Percentiles rank a stretch among this genome's conserved stretches.
Conservation (phyloP, 2,888 invertebrate genomes). For the Therioaphis trifolii region DNA sequence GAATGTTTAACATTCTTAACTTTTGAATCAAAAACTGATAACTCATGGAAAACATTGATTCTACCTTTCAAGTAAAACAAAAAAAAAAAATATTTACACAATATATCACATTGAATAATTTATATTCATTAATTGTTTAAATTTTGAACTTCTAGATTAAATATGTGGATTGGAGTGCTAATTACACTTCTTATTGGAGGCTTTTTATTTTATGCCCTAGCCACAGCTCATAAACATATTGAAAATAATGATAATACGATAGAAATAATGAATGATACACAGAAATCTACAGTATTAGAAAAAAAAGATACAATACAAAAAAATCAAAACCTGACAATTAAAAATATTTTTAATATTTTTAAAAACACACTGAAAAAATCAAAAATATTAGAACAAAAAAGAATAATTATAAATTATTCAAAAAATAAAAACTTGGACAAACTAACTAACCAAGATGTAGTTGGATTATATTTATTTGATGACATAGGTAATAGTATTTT, state of each 20-base stretch:
- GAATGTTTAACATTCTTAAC: conserved; percentile 87
- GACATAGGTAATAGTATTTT: conserved; percentile 80
- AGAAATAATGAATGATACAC: not conserved
- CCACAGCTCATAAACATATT: conserved; percentile 71
- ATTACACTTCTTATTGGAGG: conserved; percentile 77
- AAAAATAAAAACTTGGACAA: conserved; percentile 37
- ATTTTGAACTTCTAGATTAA: conserved; percentile 73
- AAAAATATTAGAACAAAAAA: conserved; percentile 28
- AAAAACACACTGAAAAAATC: conserved; percentile 34
- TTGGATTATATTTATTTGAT: conserved; percentile 78
- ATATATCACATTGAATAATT: not conserved
- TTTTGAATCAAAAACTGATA: conserved; percentile 82
- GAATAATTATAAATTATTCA: not conserved
- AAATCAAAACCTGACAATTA: not conserved
- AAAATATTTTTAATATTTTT: not conserved
- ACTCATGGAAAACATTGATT: conserved; percentile 86
- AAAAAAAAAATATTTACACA: not conserved
- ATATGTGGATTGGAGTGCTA: conserved; percentile 82
- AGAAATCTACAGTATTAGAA: not conserved
- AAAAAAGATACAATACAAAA: not conserved
- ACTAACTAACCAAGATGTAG: not conserved
- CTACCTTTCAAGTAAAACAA: conserved; percentile 79
- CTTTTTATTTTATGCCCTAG: conserved; percentile 76
- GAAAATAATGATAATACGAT: conserved; percentile 49
- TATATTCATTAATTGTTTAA: not conserved